These are phyloP conservation scores for Branchinecta sandiegonensis DNA, from an alignment of 2,888 invertebrate species.

Conservation along the genomic window DNA sequence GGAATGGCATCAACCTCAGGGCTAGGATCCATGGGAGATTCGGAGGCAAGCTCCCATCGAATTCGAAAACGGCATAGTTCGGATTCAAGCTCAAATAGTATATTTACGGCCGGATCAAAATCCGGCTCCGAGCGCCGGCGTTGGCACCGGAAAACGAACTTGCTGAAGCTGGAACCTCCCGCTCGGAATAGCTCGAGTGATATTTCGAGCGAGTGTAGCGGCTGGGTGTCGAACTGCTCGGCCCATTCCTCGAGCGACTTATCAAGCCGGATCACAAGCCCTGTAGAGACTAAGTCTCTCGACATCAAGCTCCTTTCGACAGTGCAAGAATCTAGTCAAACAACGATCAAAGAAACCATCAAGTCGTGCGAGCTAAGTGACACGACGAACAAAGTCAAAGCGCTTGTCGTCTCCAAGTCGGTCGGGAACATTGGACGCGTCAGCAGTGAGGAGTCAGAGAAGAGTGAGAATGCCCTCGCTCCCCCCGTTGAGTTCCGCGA, in stretches of 20 bases:
- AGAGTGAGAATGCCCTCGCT: constrained; percentile 45
- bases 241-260: constrained; percentile 40
- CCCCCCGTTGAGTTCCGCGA: constrained; percentile 74
- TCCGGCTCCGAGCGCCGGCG: constrained; percentile 10
- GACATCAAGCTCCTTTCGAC: not conserved
- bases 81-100: constrained; percentile 17
- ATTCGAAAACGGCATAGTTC: not conserved
- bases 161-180: constrained; percentile 5
- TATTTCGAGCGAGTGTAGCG: constrained; percentile 62
- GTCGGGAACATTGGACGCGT: not conserved
- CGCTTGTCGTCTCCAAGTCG: not conserved
- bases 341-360: constrained; percentile 19
- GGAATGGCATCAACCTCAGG: constrained; percentile 19
- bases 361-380: not conserved
- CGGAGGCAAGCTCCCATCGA: not conserved
- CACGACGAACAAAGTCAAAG: not conserved
- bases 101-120: constrained; percentile 2
- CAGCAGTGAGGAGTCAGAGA: constrained; percentile 30
- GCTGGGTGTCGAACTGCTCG: constrained; percentile 62
- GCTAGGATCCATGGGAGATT: constrained; percentile 17
- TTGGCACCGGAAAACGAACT: not conserved
- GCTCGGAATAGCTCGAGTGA: constrained; percentile 28
- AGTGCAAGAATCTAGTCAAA: constrained; percentile 20
- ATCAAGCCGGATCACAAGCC: constrained; percentile 34
- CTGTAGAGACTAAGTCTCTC: constrained; percentile 20